Evolutionary conservation across 2,113 vertebrate species (phyloP), one percentile per base, ranked within the genome.

Genomic region (Gila orcuttii): DNA sequence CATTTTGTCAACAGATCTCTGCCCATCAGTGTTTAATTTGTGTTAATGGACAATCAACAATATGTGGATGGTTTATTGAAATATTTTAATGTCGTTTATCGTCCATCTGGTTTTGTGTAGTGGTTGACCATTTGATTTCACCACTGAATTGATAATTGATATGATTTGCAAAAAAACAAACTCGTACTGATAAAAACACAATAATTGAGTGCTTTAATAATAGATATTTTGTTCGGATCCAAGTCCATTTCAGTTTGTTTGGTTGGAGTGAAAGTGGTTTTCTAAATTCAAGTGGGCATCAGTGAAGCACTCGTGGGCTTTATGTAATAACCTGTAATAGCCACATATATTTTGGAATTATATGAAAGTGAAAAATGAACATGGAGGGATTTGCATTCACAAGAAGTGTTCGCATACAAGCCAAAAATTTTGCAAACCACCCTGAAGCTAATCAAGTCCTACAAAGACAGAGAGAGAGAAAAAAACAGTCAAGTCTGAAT

Each of bases 11-110:
- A 3, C n/a, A 6, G 47, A 47, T n/a, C 6, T 57, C 6, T 17
- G 52, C 47, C 52, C 68, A 11, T 50, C 47, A 57, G 60, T 64
- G 85, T 86, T 88, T 83, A 59, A 83, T 62, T 68, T 68, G 52
- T 62, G 79, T 76, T 33, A 82, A 42, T 28, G 45, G 57, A 28
- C 71, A 68, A 33, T 68, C 42, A 23, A 25, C 71, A 83, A 76
- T 64, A 78, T 47, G n/a, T 62, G 73, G 31, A 50, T 64, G 25
- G 21, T 62, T 77, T 76, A 13, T 50, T 64, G 8, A 50, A 85
- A 57, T 55, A 68, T 86, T 79, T 19, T 80, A 60, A 60, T 71
- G 76, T 79, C 10, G 3, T 23, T 57, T 68, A 45, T 85, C 69
- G n/a, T 75, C 25, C 71, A 75, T 75, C 71, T 75, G 71, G 21